Evolutionary conservation across 1,140 invertebrate genomes (phyloP).

Genomic region (Plodia interpunctella): DNA sequence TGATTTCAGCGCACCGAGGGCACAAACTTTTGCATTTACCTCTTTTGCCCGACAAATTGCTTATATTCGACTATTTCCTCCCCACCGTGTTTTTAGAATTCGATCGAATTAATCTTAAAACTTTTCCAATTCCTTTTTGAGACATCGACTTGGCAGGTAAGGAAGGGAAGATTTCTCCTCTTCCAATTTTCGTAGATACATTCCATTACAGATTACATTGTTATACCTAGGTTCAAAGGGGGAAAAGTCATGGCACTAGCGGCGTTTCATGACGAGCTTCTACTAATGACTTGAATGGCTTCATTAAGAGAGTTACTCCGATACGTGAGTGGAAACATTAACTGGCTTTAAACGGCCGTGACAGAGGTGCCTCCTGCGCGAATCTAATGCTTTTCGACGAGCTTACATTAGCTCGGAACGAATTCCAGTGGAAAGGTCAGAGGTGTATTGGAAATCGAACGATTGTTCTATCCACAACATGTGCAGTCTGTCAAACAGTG

Average conservation of each 20-base stretch:
- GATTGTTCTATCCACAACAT: constrained; percentile 50
- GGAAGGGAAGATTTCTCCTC: not conserved
- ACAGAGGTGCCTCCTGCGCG: constrained; percentile 15
- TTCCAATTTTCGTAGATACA: not conserved
- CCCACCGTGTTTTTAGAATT: constrained; percentile 7
- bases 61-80: constrained; percentile 34
- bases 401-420: constrained; percentile 21
- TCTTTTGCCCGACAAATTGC: constrained; percentile 42
- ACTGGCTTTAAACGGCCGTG: constrained; percentile 30
- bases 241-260: not conserved
- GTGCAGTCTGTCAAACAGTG: constrained; percentile 42
- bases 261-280: constrained; percentile 25
- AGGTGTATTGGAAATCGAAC: constrained; percentile 24
- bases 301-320: constrained; percentile 46
- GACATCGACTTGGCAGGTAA: not conserved
- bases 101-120: not conserved
- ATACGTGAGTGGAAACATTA: constrained; percentile 47
- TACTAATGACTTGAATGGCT: constrained; percentile 52
- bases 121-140: not conserved
- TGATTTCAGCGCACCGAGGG: constrained; percentile 57
- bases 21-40: constrained; percentile 57
- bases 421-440: constrained; percentile 34
- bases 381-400: constrained; percentile 26
- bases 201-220: not conserved
- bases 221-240: not conserved